phyloP scores from a whole-genome alignment of 2,888 invertebrate genomes.

The Catocala nupta region DNA sequence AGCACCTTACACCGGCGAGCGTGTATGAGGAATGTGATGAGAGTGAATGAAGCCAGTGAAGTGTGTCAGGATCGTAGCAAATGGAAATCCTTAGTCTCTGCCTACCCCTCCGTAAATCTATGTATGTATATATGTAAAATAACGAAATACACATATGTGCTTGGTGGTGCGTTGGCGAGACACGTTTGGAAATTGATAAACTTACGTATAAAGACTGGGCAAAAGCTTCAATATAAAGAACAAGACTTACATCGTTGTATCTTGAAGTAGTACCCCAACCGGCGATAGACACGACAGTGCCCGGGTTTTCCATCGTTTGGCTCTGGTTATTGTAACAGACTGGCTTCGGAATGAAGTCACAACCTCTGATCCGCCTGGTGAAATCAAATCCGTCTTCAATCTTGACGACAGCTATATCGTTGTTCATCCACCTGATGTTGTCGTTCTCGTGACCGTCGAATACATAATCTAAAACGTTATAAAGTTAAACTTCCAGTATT shows the following conservation, averaged over 20 bases:
- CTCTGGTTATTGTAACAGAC: slow-evolving; percentile 78
- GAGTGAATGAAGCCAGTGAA: no score
- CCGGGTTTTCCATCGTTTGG: slow-evolving; percentile 73
- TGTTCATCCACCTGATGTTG: slow-evolving; percentile 82
- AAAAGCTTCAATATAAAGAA: not conserved
- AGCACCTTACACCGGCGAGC: no score
- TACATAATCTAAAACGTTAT: slow-evolving; percentile 66
- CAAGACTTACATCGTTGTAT: slow-evolving; percentile 72
- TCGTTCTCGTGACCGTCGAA: slow-evolving; percentile 81
- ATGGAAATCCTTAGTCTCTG: no score
- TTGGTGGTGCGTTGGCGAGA: no score
- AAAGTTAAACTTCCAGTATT: not conserved
- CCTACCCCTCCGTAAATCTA: no score
- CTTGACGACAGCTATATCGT: slow-evolving; percentile 79
- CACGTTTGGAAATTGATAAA: no score
- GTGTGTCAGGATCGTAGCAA: no score
- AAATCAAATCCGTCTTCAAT: slow-evolving; percentile 79
- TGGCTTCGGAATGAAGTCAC: slow-evolving; percentile 76
- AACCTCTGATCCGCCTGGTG: slow-evolving; percentile 69
- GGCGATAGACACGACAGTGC: slow-evolving; percentile 66
- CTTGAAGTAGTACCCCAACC: slow-evolving; percentile 77
- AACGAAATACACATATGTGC: no score
- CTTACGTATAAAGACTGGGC: not conserved
- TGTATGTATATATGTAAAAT: no score
- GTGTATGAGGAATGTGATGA: no score